These are phyloP conservation scores for Platyscapa corneri DNA, from an alignment of 1,140 invertebrate species.

Conservation along the genomic window DNA sequence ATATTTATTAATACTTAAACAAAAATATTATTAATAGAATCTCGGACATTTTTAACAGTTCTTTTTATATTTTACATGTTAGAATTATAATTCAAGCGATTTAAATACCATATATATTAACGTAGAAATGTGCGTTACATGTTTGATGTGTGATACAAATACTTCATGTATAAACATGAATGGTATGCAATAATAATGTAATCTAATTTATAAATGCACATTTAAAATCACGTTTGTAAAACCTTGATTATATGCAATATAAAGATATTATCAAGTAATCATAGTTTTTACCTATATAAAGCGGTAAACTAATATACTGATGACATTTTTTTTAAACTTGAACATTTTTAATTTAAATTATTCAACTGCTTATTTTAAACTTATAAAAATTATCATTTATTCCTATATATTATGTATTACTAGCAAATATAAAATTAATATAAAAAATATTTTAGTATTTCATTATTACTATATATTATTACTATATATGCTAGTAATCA, in stretches of 20 bases:
- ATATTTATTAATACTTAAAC: no score
- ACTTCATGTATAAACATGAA: slow-evolving; percentile 1
- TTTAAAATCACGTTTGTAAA: not conserved
- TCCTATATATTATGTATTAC: no score
- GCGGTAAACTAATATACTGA: not conserved
- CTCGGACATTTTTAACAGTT: no score
- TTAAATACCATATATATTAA: not conserved
- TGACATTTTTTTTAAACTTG: no score
- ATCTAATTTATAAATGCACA: not conserved
- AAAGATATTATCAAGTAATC: not conserved
- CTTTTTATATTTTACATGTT: not conserved
- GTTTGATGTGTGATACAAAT: not conserved
- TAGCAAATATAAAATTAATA: no score
- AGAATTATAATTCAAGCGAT: not conserved
- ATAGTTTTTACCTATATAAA: not conserved
- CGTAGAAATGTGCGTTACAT: not conserved
- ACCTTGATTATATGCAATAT: not conserved
- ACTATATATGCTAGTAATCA: no score
- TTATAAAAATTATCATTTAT: no score
- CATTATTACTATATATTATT: no score
- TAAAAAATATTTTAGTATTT: no score
- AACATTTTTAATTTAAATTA: no score
- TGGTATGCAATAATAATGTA: not conserved
- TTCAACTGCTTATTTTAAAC: no score
- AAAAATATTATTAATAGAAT: no score